Conservation (phyloP, 2,113 vertebrate species). For the Thunnus thynnus region DNA sequence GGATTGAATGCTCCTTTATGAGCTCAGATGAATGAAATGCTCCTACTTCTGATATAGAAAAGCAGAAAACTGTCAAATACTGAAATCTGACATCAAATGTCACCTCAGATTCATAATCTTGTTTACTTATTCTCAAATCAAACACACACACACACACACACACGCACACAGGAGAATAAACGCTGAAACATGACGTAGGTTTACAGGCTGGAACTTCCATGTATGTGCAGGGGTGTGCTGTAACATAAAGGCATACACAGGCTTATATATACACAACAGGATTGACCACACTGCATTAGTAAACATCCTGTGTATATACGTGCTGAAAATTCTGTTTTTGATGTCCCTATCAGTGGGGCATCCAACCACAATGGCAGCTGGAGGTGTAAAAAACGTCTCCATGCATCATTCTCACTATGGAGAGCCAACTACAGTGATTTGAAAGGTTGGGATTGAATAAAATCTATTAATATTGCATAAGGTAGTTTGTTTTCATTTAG, state of each 20-base stretch:
- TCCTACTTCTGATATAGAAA: not conserved
- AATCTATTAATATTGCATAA: not conserved
- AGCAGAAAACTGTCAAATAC: too few relatives aligned
- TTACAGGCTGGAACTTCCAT: not conserved
- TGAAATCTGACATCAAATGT: not conserved
- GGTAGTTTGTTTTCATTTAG: not conserved
- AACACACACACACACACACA: not conserved
- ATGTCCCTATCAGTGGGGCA: not conserved
- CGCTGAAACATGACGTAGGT: not conserved
- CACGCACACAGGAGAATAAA: not conserved
- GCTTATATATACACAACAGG: not conserved
- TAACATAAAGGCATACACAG: conserved; percentile 1
- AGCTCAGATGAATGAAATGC: not conserved
- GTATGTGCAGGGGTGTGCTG: not conserved
- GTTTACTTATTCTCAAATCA: too few relatives aligned
- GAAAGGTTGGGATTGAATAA: not conserved
- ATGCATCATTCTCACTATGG: not conserved
- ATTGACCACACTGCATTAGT: not conserved
- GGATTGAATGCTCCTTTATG: not conserved
- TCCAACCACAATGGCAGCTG: not conserved
- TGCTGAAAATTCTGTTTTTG: not conserved
- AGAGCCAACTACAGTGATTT: conserved; percentile 7
- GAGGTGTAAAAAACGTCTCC: not conserved
- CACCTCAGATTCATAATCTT: too few relatives aligned
- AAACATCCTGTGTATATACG: conserved; percentile 21